Evolutionary conservation across 2,113 vertebrate species (phyloP).

Genomic region (Nestor notabilis): DNA sequence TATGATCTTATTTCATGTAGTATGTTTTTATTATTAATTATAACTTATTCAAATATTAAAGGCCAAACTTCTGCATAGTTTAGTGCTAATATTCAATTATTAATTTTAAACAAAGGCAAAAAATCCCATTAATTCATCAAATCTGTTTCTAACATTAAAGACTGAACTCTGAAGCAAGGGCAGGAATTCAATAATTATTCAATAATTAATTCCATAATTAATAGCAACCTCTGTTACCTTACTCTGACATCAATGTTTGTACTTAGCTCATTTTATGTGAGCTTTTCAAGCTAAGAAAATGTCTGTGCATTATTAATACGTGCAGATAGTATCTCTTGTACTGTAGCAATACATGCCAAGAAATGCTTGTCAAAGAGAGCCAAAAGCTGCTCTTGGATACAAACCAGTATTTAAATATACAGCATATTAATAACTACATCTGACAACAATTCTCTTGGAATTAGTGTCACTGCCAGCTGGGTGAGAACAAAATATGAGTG

Average conservation of each 20-base stretch:
- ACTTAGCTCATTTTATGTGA: not conserved
- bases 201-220: too few relatives aligned
- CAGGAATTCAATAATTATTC: too few relatives aligned
- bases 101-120: too few relatives aligned
- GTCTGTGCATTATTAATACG: not conserved
- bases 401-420: slow-evolving; percentile 11
- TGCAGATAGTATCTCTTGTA: not conserved
- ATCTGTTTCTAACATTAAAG: too few relatives aligned
- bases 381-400: slow-evolving; percentile 1
- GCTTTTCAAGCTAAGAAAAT: not conserved
- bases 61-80: not conserved
- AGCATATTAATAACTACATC: slow-evolving; percentile 5
- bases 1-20: not conserved
- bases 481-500: not conserved
- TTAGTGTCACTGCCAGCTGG: slow-evolving; percentile 2
- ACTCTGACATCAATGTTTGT: not conserved
- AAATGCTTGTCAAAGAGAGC: not conserved
- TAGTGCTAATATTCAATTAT: not conserved
- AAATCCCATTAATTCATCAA: too few relatives aligned
- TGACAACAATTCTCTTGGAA: not conserved
- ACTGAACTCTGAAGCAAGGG: too few relatives aligned
- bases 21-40: not conserved
- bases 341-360: not conserved
- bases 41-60: not conserved
- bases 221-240: not conserved